Evolutionary conservation across 2,797 vertebrate species (phyloP).

Genomic region (Erethizon dorsatum): DNA sequence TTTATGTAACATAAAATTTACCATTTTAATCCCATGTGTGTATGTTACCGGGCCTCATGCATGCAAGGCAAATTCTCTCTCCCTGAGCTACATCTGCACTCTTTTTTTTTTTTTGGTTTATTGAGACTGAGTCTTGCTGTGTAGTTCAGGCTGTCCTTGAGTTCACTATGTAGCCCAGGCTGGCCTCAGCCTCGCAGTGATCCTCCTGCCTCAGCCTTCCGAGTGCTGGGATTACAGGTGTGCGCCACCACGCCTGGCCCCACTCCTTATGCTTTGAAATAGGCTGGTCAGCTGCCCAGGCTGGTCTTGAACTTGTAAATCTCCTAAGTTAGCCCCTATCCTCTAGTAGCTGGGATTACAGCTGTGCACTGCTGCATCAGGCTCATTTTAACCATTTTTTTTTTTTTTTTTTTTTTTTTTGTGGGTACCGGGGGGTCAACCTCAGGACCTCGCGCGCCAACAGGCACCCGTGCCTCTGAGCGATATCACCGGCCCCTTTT

Average conservation of each 20-base stretch:
- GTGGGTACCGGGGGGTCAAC: too few species aligned
- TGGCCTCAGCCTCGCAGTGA: neutral
- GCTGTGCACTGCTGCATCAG: neutral
- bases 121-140: neutral
- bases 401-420: too few species aligned
- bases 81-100: neutral
- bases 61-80: neutral
- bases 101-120: neutral
- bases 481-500: too few species aligned
- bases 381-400: neutral
- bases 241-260: neutral
- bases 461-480: too few species aligned
- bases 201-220: neutral
- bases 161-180: neutral
- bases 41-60: neutral
- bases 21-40: neutral
- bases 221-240: neutral
- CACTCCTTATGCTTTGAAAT: neutral
- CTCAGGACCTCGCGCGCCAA: too few species aligned
- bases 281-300: neutral
- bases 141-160: neutral
- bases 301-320: neutral
- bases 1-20: neutral
- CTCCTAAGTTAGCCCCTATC: neutral
- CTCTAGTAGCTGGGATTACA: neutral